Conservation (phyloP, 2,113 vertebrate species). For the Platysternon megacephalum region DNA sequence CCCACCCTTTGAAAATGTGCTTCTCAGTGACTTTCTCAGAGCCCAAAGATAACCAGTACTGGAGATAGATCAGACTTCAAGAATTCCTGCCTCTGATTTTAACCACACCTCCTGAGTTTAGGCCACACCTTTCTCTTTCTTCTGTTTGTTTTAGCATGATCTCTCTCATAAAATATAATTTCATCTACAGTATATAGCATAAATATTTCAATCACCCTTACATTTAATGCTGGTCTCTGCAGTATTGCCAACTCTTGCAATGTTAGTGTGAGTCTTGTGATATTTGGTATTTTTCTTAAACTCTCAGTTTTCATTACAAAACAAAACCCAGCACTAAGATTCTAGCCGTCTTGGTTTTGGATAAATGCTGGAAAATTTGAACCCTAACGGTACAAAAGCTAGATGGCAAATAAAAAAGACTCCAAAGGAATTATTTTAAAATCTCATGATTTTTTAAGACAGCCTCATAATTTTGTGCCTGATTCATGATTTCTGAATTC, state of each 20-base stretch:
- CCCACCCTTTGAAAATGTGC: background rate
- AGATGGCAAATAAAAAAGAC: background rate
- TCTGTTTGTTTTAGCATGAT: background rate
- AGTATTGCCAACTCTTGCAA: background rate
- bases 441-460: background rate
- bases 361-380: background rate
- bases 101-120: background rate
- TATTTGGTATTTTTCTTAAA: background rate
- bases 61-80: background rate
- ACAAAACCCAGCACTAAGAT: background rate
- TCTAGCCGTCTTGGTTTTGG: background rate
- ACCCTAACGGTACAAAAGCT: background rate
- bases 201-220: background rate
- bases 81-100: background rate
- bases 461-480: background rate
- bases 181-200: fast-evolving
- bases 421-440: background rate
- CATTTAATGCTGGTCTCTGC: background rate
- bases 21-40: background rate
- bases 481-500: background rate
- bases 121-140: background rate
- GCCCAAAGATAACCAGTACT: fast-evolving
- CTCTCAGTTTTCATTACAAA: background rate
- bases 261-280: background rate
- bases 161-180: background rate